A percentile compares a stretch with the other conserved stretches of the same genome.
Conservation (phyloP, 2,888 invertebrate species). For the Trachelus tabidus region DNA sequence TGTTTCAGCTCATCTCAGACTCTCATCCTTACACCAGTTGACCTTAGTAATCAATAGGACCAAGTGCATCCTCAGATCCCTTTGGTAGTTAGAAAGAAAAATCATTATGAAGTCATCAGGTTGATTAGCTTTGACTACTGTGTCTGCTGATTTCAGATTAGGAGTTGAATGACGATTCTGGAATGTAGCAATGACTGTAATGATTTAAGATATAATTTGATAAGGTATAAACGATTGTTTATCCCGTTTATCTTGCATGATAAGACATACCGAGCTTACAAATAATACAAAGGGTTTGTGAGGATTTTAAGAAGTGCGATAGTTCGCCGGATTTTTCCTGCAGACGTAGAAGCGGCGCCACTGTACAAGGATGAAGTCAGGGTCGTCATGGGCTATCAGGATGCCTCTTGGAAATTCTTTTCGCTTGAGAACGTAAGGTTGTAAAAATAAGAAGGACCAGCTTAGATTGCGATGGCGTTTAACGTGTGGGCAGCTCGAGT, state of each 20-base stretch:
- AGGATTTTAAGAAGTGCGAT: background rate
- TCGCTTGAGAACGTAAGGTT: background rate
- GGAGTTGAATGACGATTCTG: background rate
- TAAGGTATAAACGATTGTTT: background rate
- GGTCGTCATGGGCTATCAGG: background rate
- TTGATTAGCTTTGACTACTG: background rate
- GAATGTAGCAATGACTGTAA: background rate
- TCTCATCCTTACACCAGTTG: constrained; percentile 33
- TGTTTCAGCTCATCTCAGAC: constrained; percentile 42
- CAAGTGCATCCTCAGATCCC: background rate
- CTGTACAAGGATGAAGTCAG: background rate
- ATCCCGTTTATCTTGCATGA: background rate
- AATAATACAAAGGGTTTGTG: background rate
- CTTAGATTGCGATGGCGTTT: constrained; percentile 22
- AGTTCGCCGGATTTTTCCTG: background rate
- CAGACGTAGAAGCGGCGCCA: background rate
- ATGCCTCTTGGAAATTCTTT: background rate
- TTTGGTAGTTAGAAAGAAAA: background rate
- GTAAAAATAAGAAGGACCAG: constrained; percentile 8
- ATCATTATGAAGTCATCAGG: background rate
- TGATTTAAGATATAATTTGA: background rate
- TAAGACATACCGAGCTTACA: background rate
- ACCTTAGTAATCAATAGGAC: constrained; percentile 28
- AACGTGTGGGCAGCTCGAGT: constrained; percentile 31
- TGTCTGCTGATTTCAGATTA: background rate